Base-by-base conservation (phyloP, 2,797 vertebrate species). In the Etheostoma nigrum region DNA sequence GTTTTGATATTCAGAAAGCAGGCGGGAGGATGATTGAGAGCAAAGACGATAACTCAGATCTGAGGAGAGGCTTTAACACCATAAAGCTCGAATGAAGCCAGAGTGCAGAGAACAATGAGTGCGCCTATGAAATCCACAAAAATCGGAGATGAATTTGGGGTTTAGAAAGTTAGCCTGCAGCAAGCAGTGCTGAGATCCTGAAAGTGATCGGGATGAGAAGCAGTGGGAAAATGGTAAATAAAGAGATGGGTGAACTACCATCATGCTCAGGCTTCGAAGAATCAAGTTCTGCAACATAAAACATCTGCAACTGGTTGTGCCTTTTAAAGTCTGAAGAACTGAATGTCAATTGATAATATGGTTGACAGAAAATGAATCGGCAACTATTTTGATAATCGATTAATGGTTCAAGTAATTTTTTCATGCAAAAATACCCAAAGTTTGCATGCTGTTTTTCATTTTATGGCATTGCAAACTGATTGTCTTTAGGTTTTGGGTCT, bases 1-100 rank as follows among this genome's bases (percentile, higher is more conserved):
- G 91, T 94, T 94, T 88, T 84, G 90, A 85, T 83, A 88, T 88
- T 89, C 85, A 84, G 84, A 82, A 83, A 87, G 88, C 86, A 81
- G 83, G 85, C 77, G 57, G 70, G 70, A 80, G 88, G 88, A 89
- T 92, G 91, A 93, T 81, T 79, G 88, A 90, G 88, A 88, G 87
- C 83, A 88, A 93, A 94, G 90, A 92, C 83, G 82, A 90, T 90
- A 89, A 93, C 91, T 92, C 88, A 86, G 84, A 93, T 92, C 89
- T 83, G 90, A 87, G 86, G 90, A 86, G 92, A 90, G 85, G 94
- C 91, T 94, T 94, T 91, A 86, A 92, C 86, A 79, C 64, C 91
- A 91, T 89, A 44, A 89, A 92, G 85, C 81, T 58, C 81, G 78
- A 91, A 93, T 76, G 76, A 88, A 92, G 88, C 71, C 72, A 66